Conservation (phyloP, 2,888 invertebrate genomes). For the Cynaeus angustus region DNA sequence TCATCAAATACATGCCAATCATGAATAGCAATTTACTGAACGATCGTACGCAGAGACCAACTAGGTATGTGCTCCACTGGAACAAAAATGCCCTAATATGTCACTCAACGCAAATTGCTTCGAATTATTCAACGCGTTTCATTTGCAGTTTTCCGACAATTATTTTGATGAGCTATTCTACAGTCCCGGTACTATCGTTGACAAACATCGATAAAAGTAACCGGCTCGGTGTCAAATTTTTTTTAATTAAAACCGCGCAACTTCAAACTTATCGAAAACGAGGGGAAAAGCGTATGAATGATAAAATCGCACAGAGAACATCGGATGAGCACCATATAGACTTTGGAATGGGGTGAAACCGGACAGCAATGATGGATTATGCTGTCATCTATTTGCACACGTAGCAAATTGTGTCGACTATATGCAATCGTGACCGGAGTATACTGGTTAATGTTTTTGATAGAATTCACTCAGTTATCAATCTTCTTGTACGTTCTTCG, state of each 20-base stretch:
- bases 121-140: conserved; percentile 66
- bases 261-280: conserved; percentile 27
- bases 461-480: conserved; percentile 68
- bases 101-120: conserved; percentile 63
- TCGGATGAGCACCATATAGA: conserved; percentile 36
- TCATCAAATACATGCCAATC: conserved; percentile 71
- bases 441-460: conserved; percentile 67
- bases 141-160: conserved; percentile 64
- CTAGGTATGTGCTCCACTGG: conserved; percentile 53
- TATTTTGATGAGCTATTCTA: conserved; percentile 66
- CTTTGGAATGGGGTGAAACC: conserved; percentile 61
- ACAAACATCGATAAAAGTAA: conserved; percentile 34
- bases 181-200: conserved; percentile 18
- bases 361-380: conserved; percentile 70
- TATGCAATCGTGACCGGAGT: conserved; percentile 63
- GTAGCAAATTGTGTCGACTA: conserved; percentile 69
- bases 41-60: conserved; percentile 53
- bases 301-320: conserved; percentile 22
- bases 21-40: conserved; percentile 66
- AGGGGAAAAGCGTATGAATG: conserved; percentile 24
- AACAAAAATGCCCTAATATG: conserved; percentile 62
- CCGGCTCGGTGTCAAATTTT: conserved; percentile 10
- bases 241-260: conserved; percentile 35
- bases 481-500: conserved; percentile 66
- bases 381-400: conserved; percentile 68